phyloP scores from a whole-genome alignment of 2,113 vertebrate genomes.

The Entelurus aequoreus region DNA sequence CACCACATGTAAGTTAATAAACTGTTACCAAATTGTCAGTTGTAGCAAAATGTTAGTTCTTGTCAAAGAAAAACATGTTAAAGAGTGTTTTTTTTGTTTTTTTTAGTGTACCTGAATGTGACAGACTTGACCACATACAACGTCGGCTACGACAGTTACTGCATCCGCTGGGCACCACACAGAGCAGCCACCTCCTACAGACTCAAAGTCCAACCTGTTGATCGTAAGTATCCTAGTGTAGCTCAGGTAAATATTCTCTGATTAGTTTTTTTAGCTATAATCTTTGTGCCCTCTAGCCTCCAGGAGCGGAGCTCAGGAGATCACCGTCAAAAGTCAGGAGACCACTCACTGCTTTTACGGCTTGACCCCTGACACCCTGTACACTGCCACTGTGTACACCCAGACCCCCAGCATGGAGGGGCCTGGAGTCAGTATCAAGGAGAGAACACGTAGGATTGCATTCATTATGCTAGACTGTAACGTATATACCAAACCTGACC shows the following conservation, averaged over 20 bases:
- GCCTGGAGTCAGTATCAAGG: constrained; percentile 82
- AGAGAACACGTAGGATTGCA: constrained; percentile 79
- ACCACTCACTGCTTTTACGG: constrained; percentile 86
- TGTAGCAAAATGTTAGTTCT: no score
- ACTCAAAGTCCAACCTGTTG: constrained; percentile 84
- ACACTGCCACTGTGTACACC: constrained; percentile 84
- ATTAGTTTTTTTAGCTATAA: neutral
- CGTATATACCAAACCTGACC: neutral
- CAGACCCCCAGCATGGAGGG: constrained; percentile 94
- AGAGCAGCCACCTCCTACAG: constrained; percentile 92
- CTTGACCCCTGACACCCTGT: constrained; percentile 83
- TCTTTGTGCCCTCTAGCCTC: constrained; percentile 44
- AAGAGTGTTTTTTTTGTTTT: constrained; percentile 1
- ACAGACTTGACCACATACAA: constrained; percentile 86
- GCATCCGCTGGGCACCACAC: constrained; percentile 87
- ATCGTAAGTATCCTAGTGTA: constrained; percentile 66
- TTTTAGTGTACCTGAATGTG: constrained; percentile 90
- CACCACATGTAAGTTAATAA: constrained; percentile 80
- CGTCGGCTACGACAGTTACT: constrained; percentile 85
- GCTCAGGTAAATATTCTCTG: neutral
- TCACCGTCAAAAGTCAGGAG: constrained; percentile 86
- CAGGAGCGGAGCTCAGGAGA: constrained; percentile 81
- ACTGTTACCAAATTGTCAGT: no score
- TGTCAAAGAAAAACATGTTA: no score
- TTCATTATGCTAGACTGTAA: neutral